phyloP scores from a whole-genome alignment of 1,140 invertebrate species.

The Gonatopus flavifemur region DNA sequence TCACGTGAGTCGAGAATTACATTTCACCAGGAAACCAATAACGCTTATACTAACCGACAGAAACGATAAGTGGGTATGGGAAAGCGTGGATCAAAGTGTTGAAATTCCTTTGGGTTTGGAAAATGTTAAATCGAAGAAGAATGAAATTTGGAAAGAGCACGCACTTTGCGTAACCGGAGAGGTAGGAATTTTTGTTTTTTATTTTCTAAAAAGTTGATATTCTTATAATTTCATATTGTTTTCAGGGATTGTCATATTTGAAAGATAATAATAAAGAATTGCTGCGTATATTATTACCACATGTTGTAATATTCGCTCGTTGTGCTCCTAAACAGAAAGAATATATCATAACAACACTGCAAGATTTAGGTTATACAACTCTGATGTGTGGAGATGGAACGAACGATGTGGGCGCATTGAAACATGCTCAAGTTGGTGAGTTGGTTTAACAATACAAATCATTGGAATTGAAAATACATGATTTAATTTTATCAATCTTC shows the following conservation, averaged over 20 bases:
- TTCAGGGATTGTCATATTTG: constrained; percentile 73
- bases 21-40: constrained; percentile 77
- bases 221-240: constrained; percentile 16
- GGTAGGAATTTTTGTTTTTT: constrained; percentile 38
- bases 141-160: constrained; percentile 69
- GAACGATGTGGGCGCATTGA: constrained; percentile 99
- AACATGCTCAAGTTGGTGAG: constrained; percentile 93
- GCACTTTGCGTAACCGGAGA: constrained; percentile 95
- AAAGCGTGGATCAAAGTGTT: constrained; percentile 76
- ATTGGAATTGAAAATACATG: not conserved
- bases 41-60: constrained; percentile 73
- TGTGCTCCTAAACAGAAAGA: constrained; percentile 98
- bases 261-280: constrained; percentile 66
- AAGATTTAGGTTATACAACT: constrained; percentile 84
- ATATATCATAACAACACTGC: constrained; percentile 87
- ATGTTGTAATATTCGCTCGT: constrained; percentile 87
- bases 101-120: constrained; percentile 61
- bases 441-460: constrained; percentile 4
- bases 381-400: constrained; percentile 99
- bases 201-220: not conserved
- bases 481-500: constrained; percentile 31
- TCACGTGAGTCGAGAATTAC: constrained; percentile 93
- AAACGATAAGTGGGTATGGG: constrained; percentile 71
- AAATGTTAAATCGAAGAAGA: constrained; percentile 47
- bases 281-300: constrained; percentile 76